Evolutionary conservation across 1,140 invertebrate genomes (phyloP).

Genomic region (Ceratitis capitata): DNA sequence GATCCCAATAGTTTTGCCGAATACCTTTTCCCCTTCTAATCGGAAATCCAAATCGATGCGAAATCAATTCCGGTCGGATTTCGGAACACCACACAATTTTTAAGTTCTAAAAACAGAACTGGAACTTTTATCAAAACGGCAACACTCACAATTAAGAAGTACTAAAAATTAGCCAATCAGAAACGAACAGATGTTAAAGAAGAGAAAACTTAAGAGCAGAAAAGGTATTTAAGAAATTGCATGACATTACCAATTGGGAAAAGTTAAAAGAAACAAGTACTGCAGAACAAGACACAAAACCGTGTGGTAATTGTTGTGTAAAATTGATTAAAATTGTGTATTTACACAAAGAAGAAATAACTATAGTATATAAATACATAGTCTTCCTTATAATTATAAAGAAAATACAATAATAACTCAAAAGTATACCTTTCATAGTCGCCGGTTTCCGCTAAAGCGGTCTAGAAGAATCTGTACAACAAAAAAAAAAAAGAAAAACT

Average conservation of each 20-base stretch:
- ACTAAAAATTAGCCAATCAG: slow-evolving; percentile 2
- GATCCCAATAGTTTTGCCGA: too few species aligned
- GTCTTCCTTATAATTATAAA: neutral
- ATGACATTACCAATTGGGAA: neutral
- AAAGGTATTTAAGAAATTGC: neutral
- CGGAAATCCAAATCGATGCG: too few species aligned
- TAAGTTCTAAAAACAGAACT: neutral
- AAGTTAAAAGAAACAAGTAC: neutral
- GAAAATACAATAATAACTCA: neutral
- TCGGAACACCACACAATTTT: too few species aligned
- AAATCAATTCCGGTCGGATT: too few species aligned
- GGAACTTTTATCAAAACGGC: neutral
- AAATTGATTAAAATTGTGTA: neutral
- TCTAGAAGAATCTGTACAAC: neutral
- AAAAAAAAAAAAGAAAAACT: neutral
- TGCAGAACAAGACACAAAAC: neutral
- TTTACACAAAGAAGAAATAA: neutral
- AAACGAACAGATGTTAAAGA: neutral
- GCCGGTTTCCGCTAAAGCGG: neutral
- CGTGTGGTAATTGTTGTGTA: neutral
- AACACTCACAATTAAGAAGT: neutral
- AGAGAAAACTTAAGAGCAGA: neutral
- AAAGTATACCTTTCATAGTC: neutral
- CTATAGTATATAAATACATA: neutral
- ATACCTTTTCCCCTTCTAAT: too few species aligned